Conservation (phyloP, 2,113 vertebrate species). For the Periophthalmus modestus region DNA sequence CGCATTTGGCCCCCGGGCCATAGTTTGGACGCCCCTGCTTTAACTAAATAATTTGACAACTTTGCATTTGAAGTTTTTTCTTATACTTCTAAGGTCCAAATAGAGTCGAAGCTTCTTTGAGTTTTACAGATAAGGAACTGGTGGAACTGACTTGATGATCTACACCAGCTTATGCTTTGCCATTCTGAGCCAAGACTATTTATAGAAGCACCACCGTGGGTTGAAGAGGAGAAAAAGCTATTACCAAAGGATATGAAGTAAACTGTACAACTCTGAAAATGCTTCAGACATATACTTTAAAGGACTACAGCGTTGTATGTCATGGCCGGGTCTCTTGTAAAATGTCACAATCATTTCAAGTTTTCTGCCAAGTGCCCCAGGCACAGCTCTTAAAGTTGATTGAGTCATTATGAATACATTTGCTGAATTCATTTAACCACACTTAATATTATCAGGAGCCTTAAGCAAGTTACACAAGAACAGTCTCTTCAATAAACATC, state of each 20-base stretch:
- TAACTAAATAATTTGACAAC: background rate
- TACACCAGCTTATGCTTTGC: constrained; percentile 27
- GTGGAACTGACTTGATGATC: constrained; percentile 36
- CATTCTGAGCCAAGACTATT: constrained; percentile 45
- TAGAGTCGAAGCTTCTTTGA: constrained; percentile 9
- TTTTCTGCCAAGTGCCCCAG: constrained; percentile 7
- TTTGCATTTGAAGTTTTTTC: background rate
- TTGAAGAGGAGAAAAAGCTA: constrained; percentile 6
- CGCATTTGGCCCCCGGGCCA: too few species aligned
- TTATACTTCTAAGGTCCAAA: background rate
- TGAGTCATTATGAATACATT: constrained; percentile 34
- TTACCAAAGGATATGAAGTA: constrained; percentile 2
- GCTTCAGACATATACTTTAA: background rate
- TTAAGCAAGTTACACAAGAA: constrained; percentile 14
- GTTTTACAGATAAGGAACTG: constrained; percentile 15
- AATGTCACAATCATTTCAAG: constrained; percentile 31
- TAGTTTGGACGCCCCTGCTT: too few species aligned
- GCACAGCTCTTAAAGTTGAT: constrained; percentile 1
- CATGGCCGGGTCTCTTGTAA: constrained; percentile 8
- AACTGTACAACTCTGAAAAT: background rate
- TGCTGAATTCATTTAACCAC: constrained; percentile 24
- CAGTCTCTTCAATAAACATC: constrained; percentile 26
- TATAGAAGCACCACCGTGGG: constrained; percentile 42
- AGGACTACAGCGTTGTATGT: background rate
- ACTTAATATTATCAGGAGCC: constrained; percentile 12